phyloP scores from a whole-genome alignment of 2,113 vertebrate genomes.

The Tupaia tana region DNA sequence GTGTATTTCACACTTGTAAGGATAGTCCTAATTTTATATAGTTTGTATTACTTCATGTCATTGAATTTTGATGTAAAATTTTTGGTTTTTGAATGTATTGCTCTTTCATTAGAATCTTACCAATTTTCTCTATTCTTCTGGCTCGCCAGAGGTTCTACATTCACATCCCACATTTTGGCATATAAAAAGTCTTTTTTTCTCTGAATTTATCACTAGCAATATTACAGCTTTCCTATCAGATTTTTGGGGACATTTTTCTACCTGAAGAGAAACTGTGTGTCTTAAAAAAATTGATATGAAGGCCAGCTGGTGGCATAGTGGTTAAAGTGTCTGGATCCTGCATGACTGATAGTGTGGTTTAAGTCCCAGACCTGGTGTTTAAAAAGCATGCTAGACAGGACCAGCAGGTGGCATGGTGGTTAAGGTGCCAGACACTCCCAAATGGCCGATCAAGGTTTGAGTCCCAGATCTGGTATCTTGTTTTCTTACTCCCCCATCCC shows the following conservation, averaged over 20 bases:
- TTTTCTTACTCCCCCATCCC: too few relatives aligned
- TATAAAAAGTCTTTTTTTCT: slow-evolving; percentile 27
- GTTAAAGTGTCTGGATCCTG: too few relatives aligned
- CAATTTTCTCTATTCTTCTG: slow-evolving; percentile 2
- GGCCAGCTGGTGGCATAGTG: too few relatives aligned
- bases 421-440: too few relatives aligned
- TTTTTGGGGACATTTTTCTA: slow-evolving; percentile 6
- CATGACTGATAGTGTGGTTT: too few relatives aligned
- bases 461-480: too few relatives aligned
- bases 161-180: neutral
- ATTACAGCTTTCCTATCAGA: neutral
- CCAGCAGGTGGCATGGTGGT: too few relatives aligned
- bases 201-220: slow-evolving; percentile 45
- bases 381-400: too few relatives aligned
- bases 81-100: neutral
- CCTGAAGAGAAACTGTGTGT: neutral
- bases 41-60: neutral
- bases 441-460: too few relatives aligned
- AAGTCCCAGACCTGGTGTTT: too few relatives aligned
- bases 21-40: slow-evolving; percentile 45
- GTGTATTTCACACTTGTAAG: neutral
- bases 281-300: neutral
- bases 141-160: neutral
- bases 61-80: slow-evolving; percentile 24
- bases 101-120: neutral